Evolutionary conservation across 1,140 invertebrate genomes (phyloP).

Genomic region (Pseudomyrmex gracilis): DNA sequence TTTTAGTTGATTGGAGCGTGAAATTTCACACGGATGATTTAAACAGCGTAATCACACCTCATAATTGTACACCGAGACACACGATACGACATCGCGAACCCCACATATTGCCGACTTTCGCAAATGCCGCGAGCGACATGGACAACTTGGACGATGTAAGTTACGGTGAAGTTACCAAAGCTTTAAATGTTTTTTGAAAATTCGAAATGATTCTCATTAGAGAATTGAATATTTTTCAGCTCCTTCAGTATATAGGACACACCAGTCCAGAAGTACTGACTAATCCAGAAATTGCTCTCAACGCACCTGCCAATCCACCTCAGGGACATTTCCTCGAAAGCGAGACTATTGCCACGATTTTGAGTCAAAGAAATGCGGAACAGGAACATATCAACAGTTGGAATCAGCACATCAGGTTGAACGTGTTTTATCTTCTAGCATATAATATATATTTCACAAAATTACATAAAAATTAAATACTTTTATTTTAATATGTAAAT

Average conservation of each 20-base stretch:
- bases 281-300: slow-evolving; percentile 89
- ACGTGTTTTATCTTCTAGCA: neutral
- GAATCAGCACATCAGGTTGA: slow-evolving; percentile 81
- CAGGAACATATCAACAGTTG: slow-evolving; percentile 88
- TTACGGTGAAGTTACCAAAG: slow-evolving; percentile 64
- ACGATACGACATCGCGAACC: slow-evolving; percentile 90
- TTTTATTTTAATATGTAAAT: slow-evolving; percentile 8
- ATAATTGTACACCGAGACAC: slow-evolving; percentile 87
- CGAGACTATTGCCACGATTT: slow-evolving; percentile 93
- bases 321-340: slow-evolving; percentile 90
- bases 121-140: slow-evolving; percentile 94
- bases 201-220: slow-evolving; percentile 5
- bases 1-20: slow-evolving; percentile 73
- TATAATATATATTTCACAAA: too few species aligned
- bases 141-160: slow-evolving; percentile 97
- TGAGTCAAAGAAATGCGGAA: slow-evolving; percentile 92
- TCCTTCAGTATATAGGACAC: slow-evolving; percentile 95
- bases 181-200: slow-evolving; percentile 24
- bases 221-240: slow-evolving; percentile 84
- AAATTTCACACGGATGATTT: slow-evolving; percentile 78
- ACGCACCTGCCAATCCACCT: slow-evolving; percentile 90
- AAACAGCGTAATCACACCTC: slow-evolving; percentile 76
- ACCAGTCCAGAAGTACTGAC: slow-evolving; percentile 96
- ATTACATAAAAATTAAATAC: too few species aligned
- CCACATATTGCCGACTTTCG: slow-evolving; percentile 91